Evolutionary conservation across 2,888 invertebrate species (phyloP).

Genomic region (Vanessa cardui): DNA sequence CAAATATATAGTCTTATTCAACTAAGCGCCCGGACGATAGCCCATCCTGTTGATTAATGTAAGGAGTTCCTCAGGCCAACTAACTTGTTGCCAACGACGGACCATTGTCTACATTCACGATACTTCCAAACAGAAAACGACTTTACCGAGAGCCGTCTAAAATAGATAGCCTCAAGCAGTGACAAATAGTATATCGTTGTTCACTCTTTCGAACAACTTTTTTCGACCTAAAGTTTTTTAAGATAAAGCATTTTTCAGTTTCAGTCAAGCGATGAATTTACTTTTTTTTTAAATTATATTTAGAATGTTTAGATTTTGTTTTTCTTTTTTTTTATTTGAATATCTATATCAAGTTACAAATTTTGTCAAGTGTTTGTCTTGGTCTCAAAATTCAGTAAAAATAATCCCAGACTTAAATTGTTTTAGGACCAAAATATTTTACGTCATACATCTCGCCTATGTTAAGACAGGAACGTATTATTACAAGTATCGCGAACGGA

Average conservation of each 20-base stretch:
- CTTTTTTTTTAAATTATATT: background rate
- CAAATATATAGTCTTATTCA: slow-evolving; percentile 46
- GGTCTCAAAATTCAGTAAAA: background rate
- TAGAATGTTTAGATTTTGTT: too few species aligned
- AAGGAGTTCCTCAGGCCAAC: slow-evolving; percentile 54
- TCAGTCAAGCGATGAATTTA: background rate
- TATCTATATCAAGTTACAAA: background rate
- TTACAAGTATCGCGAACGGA: background rate
- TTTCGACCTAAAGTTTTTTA: slow-evolving; percentile 29
- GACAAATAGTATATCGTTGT: slow-evolving; percentile 58
- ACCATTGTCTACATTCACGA: slow-evolving; percentile 54
- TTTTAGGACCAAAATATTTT: background rate
- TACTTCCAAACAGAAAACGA: slow-evolving; percentile 49
- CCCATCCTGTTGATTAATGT: slow-evolving; percentile 68
- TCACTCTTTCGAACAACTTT: slow-evolving; percentile 42
- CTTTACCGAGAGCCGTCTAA: slow-evolving; percentile 45
- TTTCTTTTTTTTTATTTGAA: too few species aligned
- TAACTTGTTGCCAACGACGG: slow-evolving; percentile 67
- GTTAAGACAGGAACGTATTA: background rate
- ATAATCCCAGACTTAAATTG: background rate
- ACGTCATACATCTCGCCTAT: background rate
- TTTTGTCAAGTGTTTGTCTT: background rate
- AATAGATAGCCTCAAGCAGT: slow-evolving; percentile 51
- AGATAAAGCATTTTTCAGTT: slow-evolving; percentile 19
- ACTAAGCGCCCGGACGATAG: slow-evolving; percentile 49